These are phyloP conservation scores for Peromyscus aztecus DNA, from an alignment of 2,797 vertebrate species.

Conservation along the genomic window DNA sequence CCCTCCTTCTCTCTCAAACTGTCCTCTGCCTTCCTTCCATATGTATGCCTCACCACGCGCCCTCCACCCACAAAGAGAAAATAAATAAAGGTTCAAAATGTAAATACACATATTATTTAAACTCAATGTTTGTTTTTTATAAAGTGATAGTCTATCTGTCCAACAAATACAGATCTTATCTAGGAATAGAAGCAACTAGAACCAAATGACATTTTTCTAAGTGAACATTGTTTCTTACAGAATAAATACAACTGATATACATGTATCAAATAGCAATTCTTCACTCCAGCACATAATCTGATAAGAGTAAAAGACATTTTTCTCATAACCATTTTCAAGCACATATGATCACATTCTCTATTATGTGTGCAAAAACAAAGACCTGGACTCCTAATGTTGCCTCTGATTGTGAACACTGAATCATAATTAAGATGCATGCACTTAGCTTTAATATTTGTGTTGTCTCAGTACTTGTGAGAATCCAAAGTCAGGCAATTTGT, in stretches of 20 bases:
- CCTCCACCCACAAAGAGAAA: neutral
- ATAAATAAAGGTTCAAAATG: neutral
- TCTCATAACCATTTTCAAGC: slow-evolving; percentile 53
- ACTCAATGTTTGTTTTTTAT: neutral
- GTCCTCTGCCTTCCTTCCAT: neutral
- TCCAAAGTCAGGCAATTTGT: slow-evolving; percentile 54
- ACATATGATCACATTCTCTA: slow-evolving; percentile 49
- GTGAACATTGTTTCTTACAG: slow-evolving; percentile 55
- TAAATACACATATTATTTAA: slow-evolving; percentile 41
- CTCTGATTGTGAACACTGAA: slow-evolving; percentile 11
- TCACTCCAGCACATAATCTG: slow-evolving; percentile 47
- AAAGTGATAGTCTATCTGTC: slow-evolving; percentile 56
- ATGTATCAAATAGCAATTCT: slow-evolving; percentile 57
- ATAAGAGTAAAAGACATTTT: slow-evolving; percentile 64
- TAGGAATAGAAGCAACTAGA: slow-evolving; percentile 69
- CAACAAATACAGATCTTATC: slow-evolving; percentile 52
- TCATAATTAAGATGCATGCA: slow-evolving; percentile 4
- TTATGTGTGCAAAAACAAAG: slow-evolving; percentile 8
- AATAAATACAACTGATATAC: slow-evolving; percentile 46
- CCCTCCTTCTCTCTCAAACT: neutral
- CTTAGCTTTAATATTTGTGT: slow-evolving; percentile 23
- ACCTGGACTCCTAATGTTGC: slow-evolving; percentile 36
- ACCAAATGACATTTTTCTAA: slow-evolving; percentile 58
- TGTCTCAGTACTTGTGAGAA: slow-evolving; percentile 35
- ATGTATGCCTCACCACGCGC: neutral